Percentiles rank a stretch among this genome's conserved stretches.
These are phyloP conservation scores for Neoascia interrupta DNA, from an alignment of 2,888 invertebrate species.

Conservation along the genomic window DNA sequence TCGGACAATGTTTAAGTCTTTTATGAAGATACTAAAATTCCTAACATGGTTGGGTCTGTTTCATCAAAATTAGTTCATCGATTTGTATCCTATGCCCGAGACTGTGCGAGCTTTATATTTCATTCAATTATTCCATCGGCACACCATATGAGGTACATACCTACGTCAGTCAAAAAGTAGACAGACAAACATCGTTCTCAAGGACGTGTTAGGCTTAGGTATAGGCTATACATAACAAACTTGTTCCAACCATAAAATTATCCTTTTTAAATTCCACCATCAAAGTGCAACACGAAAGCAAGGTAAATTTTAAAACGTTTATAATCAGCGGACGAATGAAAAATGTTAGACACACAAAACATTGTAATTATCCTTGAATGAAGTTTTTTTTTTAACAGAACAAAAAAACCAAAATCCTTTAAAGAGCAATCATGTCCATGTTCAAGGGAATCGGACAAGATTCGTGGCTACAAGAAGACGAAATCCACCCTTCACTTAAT, in stretches of 20 bases:
- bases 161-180: too few species aligned
- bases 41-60: too few species aligned
- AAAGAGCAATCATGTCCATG: conserved; percentile 56
- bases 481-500: conserved; percentile 68
- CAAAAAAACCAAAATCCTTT: conserved; percentile 21
- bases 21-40: too few species aligned
- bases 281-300: conserved; percentile 31
- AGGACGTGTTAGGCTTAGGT: too few species aligned
- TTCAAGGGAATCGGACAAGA: conserved; percentile 52
- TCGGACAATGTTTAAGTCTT: too few species aligned
- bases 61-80: too few species aligned
- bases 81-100: too few species aligned
- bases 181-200: too few species aligned
- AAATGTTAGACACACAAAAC: conserved; percentile 62
- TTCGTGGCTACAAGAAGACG: conserved; percentile 21
- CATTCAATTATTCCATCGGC: too few species aligned
- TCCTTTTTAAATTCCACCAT: conserved; percentile 53
- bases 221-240: too few species aligned
- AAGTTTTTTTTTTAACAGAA: conserved; percentile 12
- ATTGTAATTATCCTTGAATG: conserved; percentile 67
- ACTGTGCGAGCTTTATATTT: too few species aligned
- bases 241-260: conserved; percentile 61
- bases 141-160: too few species aligned
- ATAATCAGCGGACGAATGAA: conserved; percentile 47
- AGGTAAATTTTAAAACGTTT: conserved; percentile 43